A percentile compares a stretch with the other conserved stretches of the same genome.
Conservation (phyloP, 2,797 vertebrate species). For the Pseudochirops corinnae region DNA sequence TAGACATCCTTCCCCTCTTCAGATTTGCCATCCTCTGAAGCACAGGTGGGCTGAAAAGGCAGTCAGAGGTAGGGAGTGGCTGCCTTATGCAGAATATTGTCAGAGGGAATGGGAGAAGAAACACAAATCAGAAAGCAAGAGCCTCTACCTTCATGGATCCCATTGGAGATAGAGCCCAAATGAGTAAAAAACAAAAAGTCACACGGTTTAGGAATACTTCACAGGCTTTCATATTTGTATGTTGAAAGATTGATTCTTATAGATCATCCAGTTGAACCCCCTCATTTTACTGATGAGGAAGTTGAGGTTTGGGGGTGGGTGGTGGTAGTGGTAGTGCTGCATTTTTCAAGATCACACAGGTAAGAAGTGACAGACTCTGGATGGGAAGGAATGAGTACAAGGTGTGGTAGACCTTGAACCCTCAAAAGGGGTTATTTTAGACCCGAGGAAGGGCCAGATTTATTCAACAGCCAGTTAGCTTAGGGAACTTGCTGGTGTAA, state of each 20-base stretch:
- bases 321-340: background rate
- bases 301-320: background rate
- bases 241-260: background rate
- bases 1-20: conserved; percentile 32
- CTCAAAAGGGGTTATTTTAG: background rate
- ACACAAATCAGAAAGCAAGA: conserved; percentile 4
- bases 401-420: background rate
- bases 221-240: background rate
- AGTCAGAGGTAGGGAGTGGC: background rate
- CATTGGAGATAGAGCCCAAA: background rate
- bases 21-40: conserved; percentile 1
- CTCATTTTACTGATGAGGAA: background rate
- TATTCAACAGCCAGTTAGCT: background rate
- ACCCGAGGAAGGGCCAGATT: background rate
- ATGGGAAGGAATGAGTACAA: background rate
- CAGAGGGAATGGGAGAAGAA: background rate
- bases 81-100: background rate
- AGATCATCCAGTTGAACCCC: background rate
- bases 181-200: background rate
- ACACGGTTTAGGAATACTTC: background rate
- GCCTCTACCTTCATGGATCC: background rate
- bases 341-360: background rate
- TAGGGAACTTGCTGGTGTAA: background rate
- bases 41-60: background rate
- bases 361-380: background rate